Conservation (phyloP, 2,113 vertebrate species). For the Theropithecus gelada region DNA sequence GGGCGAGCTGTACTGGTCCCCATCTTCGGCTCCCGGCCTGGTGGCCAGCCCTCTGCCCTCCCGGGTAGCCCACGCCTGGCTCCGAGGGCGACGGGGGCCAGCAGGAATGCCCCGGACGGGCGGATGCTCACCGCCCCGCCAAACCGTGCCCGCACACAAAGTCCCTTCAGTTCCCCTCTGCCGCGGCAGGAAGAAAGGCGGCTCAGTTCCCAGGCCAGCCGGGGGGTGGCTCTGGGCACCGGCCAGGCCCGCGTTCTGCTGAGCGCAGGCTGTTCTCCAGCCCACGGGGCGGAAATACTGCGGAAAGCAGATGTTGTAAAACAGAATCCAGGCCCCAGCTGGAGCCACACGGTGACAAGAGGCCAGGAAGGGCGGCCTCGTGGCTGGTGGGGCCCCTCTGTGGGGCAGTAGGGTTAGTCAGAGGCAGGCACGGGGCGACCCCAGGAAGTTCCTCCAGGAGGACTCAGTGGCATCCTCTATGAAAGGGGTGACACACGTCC, state of each 20-base stretch:
- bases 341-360: rapidly evolving
- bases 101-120: not conserved
- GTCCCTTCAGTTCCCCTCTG: slow-evolving; percentile 13
- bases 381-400: not conserved
- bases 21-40: too few species aligned
- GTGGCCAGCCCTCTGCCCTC: not conserved
- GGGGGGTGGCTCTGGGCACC: slow-evolving; percentile 22
- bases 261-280: not conserved
- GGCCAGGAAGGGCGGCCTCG: not conserved
- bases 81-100: not conserved
- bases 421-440: rapidly evolving
- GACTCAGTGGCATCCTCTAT: not conserved
- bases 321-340: rapidly evolving
- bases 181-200: not conserved
- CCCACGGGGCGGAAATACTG: not conserved
- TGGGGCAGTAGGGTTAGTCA: not conserved
- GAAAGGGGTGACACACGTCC: rapidly evolving
- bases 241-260: not conserved
- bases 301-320: not conserved
- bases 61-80: not conserved
- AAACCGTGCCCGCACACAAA: not conserved
- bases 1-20: too few species aligned
- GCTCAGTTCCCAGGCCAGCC: not conserved
- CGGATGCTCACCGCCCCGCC: not conserved
- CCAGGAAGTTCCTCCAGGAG: rapidly evolving